A percentile compares a stretch with the other conserved stretches of the same genome.
Evolutionary conservation across 2,113 vertebrate genomes (phyloP).

Genomic region (Centropus unirufus): DNA sequence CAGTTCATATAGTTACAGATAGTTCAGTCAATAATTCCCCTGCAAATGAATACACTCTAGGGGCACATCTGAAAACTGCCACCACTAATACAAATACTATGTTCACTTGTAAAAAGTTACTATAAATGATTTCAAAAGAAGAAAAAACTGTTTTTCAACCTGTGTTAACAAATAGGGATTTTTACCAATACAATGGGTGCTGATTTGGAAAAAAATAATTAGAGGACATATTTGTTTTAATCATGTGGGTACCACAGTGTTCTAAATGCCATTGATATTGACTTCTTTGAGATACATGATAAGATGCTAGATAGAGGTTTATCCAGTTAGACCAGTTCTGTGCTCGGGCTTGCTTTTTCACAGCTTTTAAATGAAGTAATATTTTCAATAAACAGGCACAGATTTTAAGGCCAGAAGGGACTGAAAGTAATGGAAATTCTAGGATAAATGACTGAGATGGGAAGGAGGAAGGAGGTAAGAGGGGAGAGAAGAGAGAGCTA

Average conservation of each 20-base stretch:
- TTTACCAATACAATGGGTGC: neutral
- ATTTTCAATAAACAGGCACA: neutral
- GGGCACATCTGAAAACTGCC: neutral
- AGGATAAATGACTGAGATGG: neutral
- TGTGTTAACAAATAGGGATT: neutral
- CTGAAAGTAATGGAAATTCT: neutral
- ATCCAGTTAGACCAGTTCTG: neutral
- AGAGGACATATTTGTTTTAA: neutral
- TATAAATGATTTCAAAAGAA: neutral
- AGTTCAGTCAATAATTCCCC: neutral
- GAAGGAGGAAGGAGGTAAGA: neutral
- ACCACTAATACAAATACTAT: neutral
- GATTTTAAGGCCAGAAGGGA: neutral
- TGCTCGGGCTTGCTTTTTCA: neutral
- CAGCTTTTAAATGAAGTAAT: neutral
- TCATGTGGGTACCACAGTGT: neutral
- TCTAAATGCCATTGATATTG: neutral
- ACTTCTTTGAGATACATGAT: rapidly evolving
- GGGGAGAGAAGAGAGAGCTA: neutral
- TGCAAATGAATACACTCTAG: neutral
- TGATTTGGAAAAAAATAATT: neutral
- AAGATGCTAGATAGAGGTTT: neutral
- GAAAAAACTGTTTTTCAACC: neutral
- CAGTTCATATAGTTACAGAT: neutral
- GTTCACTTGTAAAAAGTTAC: neutral